Evolutionary conservation across 2,888 invertebrate species (phyloP), one percentile per base, ranked within the genome.

Genomic region (Caenorhabditis uteleia): DNA sequence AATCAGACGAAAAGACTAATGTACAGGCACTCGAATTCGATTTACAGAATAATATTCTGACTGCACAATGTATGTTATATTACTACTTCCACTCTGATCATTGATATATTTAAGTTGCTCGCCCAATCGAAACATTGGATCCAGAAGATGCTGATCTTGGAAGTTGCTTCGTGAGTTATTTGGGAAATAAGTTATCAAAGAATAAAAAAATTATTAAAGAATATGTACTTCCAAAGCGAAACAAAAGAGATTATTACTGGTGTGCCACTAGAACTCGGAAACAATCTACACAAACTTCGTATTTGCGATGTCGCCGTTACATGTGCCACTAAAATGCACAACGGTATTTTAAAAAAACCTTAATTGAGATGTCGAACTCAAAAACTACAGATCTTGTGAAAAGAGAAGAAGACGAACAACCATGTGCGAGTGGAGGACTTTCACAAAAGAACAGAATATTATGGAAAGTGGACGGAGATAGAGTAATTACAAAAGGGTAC

Each of bases 21-120:
- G 74, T 74, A 21, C 74, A 74, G 34, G 67, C 74, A 6, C 56
- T 74, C 10, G 56, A 64, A 7, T 74, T 74, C 46, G 71, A 65
- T 34, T 42, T 66, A 18, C 57, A 68, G 42, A 54, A 70, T 43
- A 62, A 53, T 27, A 47, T 49, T 21, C 53, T 74, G 31, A 70
- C 67, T 0, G 71, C 74, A 3, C 69, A 74, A 39, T 74, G 65
- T 65, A 12, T 42, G 58, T 40, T 29, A 43, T 14, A 18, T 42
- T 42, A 10, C 7, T 42, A 7, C 8, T 26, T 25, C 10, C 16
- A 7, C 14, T 29, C 31, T n/a, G n/a, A n/a, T n/a, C n/a, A n/a
- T 8, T 18, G 18, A 26, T 31, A 20, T 26, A 26, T 61, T 62
- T n/a, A 49, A 64, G 64, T 64, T 27, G 64, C 64, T 6, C 48